Conservation (phyloP, 2,113 vertebrate species). For the Tiliqua scincoides region DNA sequence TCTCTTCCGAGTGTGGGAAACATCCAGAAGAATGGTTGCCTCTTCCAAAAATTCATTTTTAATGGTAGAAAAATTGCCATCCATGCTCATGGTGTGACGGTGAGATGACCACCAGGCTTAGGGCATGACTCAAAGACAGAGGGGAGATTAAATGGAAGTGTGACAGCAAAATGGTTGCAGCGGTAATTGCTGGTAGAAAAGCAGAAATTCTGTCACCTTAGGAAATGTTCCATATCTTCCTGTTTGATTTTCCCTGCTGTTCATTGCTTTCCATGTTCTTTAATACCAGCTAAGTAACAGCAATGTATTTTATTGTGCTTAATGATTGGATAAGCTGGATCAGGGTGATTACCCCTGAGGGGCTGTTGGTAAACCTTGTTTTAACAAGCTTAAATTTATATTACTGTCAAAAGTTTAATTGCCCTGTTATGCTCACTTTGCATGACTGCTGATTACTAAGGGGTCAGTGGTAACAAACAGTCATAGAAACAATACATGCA, state of each 20-base stretch:
- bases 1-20: too few species aligned
- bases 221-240: background rate
- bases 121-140: background rate
- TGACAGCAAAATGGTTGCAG: background rate
- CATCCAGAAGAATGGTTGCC: too few species aligned
- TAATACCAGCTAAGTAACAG: constrained; percentile 37
- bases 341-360: constrained; percentile 34
- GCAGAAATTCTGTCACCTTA: constrained; percentile 11
- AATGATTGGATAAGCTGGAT: constrained; percentile 36
- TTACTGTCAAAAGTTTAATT: constrained; percentile 62
- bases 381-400: constrained; percentile 63
- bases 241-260: background rate
- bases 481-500: background rate
- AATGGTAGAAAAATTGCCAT: too few species aligned
- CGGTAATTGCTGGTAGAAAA: background rate
- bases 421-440: constrained; percentile 46
- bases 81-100: background rate
- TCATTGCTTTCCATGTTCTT: constrained; percentile 38
- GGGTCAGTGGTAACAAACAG: constrained; percentile 15
- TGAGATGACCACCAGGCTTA: background rate
- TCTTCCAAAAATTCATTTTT: too few species aligned
- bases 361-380: constrained; percentile 61
- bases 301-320: constrained; percentile 52
- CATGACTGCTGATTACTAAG: constrained; percentile 42
- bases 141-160: background rate